Evolutionary conservation across 35 echinoderm and acorn worm genomes (phyloP).

Genomic region (Apostichopus californicus): DNA sequence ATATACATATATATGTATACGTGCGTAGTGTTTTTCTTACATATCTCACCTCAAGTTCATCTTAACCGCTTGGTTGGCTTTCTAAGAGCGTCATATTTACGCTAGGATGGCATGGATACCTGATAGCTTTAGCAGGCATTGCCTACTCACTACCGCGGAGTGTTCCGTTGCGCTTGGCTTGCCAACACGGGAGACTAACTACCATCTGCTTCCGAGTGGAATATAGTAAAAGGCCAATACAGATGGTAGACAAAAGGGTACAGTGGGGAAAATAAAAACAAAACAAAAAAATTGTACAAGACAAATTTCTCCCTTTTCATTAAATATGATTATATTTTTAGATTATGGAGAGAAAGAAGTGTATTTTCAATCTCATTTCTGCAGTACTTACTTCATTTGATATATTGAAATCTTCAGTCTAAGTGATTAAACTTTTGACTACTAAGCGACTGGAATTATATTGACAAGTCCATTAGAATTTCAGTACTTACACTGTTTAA

Average conservation of each 20-base stretch:
- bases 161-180: slow-evolving; percentile 30
- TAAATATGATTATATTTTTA: too few species aligned
- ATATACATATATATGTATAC: too few species aligned
- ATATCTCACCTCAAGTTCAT: slow-evolving; percentile 37
- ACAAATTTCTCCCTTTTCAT: too few species aligned
- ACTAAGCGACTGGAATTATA: too few species aligned
- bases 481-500: too few species aligned
- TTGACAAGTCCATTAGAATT: too few species aligned
- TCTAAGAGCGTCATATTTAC: slow-evolving; percentile 34
- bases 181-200: neutral
- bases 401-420: too few species aligned
- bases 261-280: neutral
- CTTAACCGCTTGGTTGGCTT: slow-evolving; percentile 14
- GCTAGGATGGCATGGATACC: slow-evolving; percentile 20
- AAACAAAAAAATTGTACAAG: neutral
- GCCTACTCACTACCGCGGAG: slow-evolving; percentile 2
- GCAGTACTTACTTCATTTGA: too few species aligned
- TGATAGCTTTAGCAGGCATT: slow-evolving; percentile 36
- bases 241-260: neutral
- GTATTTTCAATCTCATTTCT: too few species aligned
- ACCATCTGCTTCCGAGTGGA: neutral
- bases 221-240: neutral
- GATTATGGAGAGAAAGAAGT: too few species aligned
- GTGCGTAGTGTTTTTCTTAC: neutral
- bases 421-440: too few species aligned